Percentiles rank a stretch among this genome's conserved stretches.
These are phyloP conservation scores for Acleris laterana DNA, from an alignment of 2,888 invertebrate genomes.

Conservation along the genomic window DNA sequence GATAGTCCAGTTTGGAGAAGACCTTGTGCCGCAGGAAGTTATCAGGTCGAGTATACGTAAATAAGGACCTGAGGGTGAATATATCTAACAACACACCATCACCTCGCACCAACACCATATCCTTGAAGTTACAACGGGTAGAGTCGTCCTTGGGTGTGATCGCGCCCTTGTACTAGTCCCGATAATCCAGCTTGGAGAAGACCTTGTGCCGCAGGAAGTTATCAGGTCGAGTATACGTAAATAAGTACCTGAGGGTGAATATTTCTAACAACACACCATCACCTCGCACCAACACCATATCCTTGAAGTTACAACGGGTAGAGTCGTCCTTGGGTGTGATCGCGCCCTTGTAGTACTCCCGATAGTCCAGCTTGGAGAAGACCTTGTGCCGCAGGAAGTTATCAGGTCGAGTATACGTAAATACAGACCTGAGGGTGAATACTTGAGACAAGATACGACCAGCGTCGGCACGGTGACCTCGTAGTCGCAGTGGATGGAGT, in stretches of 20 bases:
- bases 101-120: conserved; percentile 55
- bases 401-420: too few species aligned
- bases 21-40: conserved; percentile 68
- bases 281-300: conserved; percentile 55
- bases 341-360: conserved; percentile 59
- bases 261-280: conserved; percentile 75
- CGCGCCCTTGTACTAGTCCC: too few species aligned
- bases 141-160: too few species aligned
- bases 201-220: conserved; percentile 68
- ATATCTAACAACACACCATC: conserved; percentile 75
- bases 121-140: conserved; percentile 53
- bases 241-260: conserved; percentile 80
- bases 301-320: conserved; percentile 55
- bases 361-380: conserved; percentile 55
- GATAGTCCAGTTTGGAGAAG: conserved; percentile 54
- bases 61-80: conserved; percentile 80
- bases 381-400: conserved; percentile 70
- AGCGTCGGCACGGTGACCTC: conserved; percentile 59
- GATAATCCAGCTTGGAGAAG: conserved; percentile 53
- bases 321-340: conserved; percentile 66
- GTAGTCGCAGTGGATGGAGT: conserved; percentile 61
- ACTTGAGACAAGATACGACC: conserved; percentile 75
- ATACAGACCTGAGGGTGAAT: conserved; percentile 80
- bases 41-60: too few species aligned
- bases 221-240: too few species aligned